These are phyloP conservation scores for Hololepta plana DNA, from an alignment of 2,888 invertebrate genomes.

Conservation along the genomic window DNA sequence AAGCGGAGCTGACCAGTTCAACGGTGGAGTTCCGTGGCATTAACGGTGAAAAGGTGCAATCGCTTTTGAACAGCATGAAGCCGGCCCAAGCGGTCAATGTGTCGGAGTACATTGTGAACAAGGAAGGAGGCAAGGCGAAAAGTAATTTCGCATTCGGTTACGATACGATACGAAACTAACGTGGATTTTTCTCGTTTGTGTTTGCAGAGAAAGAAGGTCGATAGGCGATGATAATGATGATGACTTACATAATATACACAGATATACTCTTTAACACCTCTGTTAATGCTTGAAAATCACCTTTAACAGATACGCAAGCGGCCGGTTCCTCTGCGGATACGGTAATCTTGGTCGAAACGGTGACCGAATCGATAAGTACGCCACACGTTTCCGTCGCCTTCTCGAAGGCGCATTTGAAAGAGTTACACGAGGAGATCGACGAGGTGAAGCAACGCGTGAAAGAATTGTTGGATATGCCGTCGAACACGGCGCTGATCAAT, in stretches of 20 bases:
- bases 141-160: too few relatives aligned
- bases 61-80: too few relatives aligned
- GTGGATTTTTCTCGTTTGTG: too few relatives aligned
- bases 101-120: not conserved
- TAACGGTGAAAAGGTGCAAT: conserved; percentile 26
- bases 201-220: too few relatives aligned
- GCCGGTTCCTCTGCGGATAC: conserved; percentile 13
- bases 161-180: too few relatives aligned
- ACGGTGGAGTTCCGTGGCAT: conserved; percentile 42
- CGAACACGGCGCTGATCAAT: conserved; percentile 26
- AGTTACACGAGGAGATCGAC: conserved; percentile 23
- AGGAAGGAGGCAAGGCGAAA: not conserved
- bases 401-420: conserved; percentile 18
- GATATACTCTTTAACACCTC: too few relatives aligned
- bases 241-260: too few relatives aligned
- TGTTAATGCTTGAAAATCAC: too few relatives aligned
- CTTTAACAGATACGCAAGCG: too few relatives aligned
- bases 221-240: too few relatives aligned
- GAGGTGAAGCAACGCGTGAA: conserved; percentile 22
- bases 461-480: conserved; percentile 25
- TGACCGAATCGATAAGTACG: conserved; percentile 7
- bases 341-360: conserved; percentile 12
- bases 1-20: conserved; percentile 34
- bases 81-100: not conserved
- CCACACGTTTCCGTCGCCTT: conserved; percentile 19